Conservation (phyloP, 2,113 vertebrate species). For the Pygoscelis adeliae region DNA sequence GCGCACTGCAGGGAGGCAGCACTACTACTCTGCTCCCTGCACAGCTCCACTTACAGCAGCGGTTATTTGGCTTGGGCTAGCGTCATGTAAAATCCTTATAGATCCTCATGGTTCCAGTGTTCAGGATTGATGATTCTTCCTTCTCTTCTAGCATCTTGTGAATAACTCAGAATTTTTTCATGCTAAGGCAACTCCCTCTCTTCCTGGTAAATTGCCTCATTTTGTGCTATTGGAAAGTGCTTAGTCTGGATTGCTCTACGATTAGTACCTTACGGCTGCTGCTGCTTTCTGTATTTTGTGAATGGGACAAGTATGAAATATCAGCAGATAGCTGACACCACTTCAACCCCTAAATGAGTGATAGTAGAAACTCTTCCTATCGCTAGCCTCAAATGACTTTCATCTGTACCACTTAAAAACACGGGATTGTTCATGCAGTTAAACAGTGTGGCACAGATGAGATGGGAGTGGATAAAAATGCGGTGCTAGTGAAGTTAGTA, state of each 20-base stretch:
- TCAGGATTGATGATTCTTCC: conserved; percentile 47
- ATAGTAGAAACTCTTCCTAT: neutral
- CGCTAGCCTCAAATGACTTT: conserved; percentile 18
- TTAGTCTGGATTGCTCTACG: conserved; percentile 33
- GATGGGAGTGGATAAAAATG: neutral
- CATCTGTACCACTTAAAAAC: neutral
- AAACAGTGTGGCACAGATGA: neutral
- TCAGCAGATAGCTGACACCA: conserved; percentile 21
- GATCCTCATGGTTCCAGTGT: neutral
- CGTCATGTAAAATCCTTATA: conserved; percentile 4
- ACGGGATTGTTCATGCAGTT: neutral
- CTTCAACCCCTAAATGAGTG: neutral
- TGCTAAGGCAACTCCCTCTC: conserved; percentile 45
- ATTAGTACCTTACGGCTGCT: neutral
- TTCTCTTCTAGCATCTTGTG: conserved; percentile 50
- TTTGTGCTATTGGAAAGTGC: conserved; percentile 52
- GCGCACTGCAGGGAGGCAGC: neutral
- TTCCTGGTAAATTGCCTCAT: conserved; percentile 59
- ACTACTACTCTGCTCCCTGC: neutral
- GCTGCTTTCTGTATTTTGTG: conserved; percentile 41
- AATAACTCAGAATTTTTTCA: conserved; percentile 54
- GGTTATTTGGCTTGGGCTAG: neutral
- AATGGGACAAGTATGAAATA: neutral
- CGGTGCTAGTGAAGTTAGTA: neutral
- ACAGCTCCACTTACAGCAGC: neutral